Evolutionary conservation across 2,888 invertebrate species (phyloP).

Genomic region (Drosophila formosana): DNA sequence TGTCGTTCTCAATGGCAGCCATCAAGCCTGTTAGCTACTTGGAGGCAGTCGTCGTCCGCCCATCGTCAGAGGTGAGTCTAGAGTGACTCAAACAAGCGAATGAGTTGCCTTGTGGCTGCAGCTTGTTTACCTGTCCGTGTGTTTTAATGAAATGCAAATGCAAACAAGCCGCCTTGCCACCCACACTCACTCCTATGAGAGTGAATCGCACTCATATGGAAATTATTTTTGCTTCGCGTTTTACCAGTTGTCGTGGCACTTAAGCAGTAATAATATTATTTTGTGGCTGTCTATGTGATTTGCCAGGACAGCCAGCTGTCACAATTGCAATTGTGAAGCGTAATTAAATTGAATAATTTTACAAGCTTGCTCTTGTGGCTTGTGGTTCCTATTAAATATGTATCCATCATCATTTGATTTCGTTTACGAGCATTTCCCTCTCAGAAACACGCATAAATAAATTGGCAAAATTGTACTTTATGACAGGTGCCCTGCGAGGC

Average conservation of each 20-base stretch:
- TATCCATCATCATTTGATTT: slow-evolving; percentile 67
- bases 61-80: slow-evolving; percentile 13
- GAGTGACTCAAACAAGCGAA: slow-evolving; percentile 27
- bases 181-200: not conserved
- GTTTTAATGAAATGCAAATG: slow-evolving; percentile 81
- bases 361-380: slow-evolving; percentile 12
- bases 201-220: slow-evolving; percentile 18
- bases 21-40: slow-evolving; percentile 39
- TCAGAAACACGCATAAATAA: slow-evolving; percentile 57
- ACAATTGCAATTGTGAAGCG: slow-evolving; percentile 44
- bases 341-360: slow-evolving; percentile 60
- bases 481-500: slow-evolving; percentile 53
- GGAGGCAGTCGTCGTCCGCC: slow-evolving; percentile 45
- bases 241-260: slow-evolving; percentile 50
- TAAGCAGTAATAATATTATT: slow-evolving; percentile 59
- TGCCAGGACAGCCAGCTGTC: slow-evolving; percentile 44
- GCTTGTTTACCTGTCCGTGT: slow-evolving; percentile 64
- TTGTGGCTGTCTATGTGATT: slow-evolving; percentile 28
- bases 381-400: slow-evolving; percentile 54
- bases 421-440: slow-evolving; percentile 34
- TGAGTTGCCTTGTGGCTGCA: slow-evolving; percentile 20
- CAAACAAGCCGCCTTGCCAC: slow-evolving; percentile 47
- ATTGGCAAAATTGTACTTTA: slow-evolving; percentile 57
- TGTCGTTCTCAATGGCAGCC: slow-evolving; percentile 35
- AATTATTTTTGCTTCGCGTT: slow-evolving; percentile 10